Percentiles rank a stretch among this genome's conserved stretches.
Evolutionary conservation across 2,797 vertebrate species (phyloP).

Genomic region (Eospalax fontanierii): DNA sequence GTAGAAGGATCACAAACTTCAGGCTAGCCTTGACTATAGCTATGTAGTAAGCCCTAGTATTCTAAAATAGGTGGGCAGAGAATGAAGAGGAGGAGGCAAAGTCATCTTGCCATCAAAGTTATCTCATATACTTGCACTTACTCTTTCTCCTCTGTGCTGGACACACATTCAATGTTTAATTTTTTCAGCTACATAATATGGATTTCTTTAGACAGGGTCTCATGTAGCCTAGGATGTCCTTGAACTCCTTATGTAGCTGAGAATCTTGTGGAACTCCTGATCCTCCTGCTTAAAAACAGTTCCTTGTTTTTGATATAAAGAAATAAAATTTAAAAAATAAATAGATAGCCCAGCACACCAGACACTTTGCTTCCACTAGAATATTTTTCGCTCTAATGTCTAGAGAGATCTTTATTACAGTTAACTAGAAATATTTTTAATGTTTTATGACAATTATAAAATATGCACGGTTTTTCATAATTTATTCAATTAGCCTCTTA

Average conservation of each 20-base stretch:
- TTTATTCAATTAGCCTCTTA: not conserved
- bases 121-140: not conserved
- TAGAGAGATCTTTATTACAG: not conserved
- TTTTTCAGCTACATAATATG: not conserved
- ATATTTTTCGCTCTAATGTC: conserved; percentile 6
- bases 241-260: not conserved
- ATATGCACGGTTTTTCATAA: not conserved
- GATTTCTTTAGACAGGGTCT: not conserved
- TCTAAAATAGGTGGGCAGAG: not conserved
- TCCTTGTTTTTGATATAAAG: not conserved
- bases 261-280: too few species aligned
- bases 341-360: not conserved
- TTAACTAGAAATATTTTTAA: conserved; percentile 15
- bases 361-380: not conserved
- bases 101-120: not conserved
- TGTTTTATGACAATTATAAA: not conserved
- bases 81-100: not conserved
- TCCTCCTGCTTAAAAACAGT: not conserved
- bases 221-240: not conserved
- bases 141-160: not conserved
- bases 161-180: not conserved
- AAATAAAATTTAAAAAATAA: too few species aligned
- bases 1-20: not conserved
- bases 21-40: not conserved
- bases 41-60: not conserved